Base-by-base conservation (phyloP, 2,888 invertebrate species). In the Macaria notata region DNA sequence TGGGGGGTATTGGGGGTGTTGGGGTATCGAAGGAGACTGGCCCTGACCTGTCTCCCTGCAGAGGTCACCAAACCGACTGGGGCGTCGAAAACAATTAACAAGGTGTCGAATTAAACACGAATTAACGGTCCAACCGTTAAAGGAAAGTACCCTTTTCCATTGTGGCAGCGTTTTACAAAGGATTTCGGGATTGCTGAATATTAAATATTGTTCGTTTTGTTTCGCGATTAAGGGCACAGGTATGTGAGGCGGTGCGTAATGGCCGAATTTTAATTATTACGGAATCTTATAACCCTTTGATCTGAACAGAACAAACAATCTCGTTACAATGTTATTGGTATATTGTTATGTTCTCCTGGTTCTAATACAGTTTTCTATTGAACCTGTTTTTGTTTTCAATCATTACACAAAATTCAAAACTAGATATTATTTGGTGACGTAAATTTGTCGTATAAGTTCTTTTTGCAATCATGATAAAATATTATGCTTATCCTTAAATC, bases 31-130 rank as follows among this genome's bases (percentile, higher is more conserved):
- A 72, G 79, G 80, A 38, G 72, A 74, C 73, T 81, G 86, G 78
- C 84, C 83, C 76, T 77, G 78, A 76, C 78, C 80, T 78, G 78
- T 77, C 71, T 77, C 75, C 75, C 68, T 39, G 58, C 72, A 77
- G 82, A 86, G 90, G 90, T 88, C 89, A 85, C 88, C 88, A 88
- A 84, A 87, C 86, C 83, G 84, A 84, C 86, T 78, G 79, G 83
- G 84, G 87, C 82, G 86, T 85, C 81, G 84, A 81, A 90, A 90
- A 90, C 90, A 91, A 91, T 91, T 91, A 91, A 91, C 91, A 86
- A 91, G 91, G 91, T 91, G 91, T 91, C 91, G 91, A 91, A 91
- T 91, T 91, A 91, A 87, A 91, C 88, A 85, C 88, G 86, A 89
- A 88, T 91, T 91, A 91, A 86, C 88, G 88, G 81, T 85, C 78